phyloP scores from a whole-genome alignment of 2,797 vertebrate species.

The Naso thynnoides region DNA sequence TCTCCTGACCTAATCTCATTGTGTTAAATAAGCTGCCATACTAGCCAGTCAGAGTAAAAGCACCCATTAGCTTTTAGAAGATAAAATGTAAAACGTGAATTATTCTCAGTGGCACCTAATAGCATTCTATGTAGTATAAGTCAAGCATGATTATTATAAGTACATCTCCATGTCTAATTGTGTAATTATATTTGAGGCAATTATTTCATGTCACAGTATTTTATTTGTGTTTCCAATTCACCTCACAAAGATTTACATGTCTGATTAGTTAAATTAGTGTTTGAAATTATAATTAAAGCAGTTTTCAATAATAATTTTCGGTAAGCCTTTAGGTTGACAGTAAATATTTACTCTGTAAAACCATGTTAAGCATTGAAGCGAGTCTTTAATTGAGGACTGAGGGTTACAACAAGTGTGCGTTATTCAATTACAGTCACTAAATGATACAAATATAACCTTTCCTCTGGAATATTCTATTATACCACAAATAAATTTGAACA shows the following conservation, averaged over 20 bases:
- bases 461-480: not conserved
- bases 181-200: not conserved
- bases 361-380: not conserved
- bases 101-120: slow-evolving; percentile 2
- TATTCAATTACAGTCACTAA: not conserved
- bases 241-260: not conserved
- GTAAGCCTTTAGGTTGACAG: too few relatives aligned
- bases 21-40: slow-evolving; percentile 25
- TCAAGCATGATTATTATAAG: not conserved
- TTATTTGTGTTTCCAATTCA: not conserved
- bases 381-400: not conserved
- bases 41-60: slow-evolving; percentile 15
- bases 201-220: not conserved
- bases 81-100: not conserved
- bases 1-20: slow-evolving; percentile 19
- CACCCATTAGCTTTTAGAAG: slow-evolving; percentile 8
- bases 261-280: not conserved
- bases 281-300: too few relatives aligned
- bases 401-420: not conserved
- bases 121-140: not conserved
- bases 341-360: too few relatives aligned
- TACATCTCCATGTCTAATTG: not conserved
- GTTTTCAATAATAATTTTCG: too few relatives aligned
- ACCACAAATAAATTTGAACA: not conserved
- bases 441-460: not conserved